Evolutionary conservation across 2,113 vertebrate species (phyloP), one percentile per base, ranked within the genome.

Genomic region (Notiomystis cincta): DNA sequence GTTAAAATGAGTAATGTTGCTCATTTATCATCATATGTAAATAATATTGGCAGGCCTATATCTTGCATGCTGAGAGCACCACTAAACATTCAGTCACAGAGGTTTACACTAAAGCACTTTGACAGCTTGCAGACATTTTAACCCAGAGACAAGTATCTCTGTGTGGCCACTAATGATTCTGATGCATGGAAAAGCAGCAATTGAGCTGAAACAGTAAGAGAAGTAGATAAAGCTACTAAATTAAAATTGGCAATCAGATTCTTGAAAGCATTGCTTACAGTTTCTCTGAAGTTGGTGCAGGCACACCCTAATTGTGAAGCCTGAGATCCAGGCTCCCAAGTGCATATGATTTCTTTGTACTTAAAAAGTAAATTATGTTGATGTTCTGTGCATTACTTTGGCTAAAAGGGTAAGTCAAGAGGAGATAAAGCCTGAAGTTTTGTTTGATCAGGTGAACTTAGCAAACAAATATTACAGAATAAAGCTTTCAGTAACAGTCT

Each of bases 81-180:
- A 53, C 73, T 58, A 60, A 92, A 50, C 67, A 47, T 65, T 91
- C 90, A 64, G 60, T 90, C 84, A 45, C 70, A 82, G 66, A 88
- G 71, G 70, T 81, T 95, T 89, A 92, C 30, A 33, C 45, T 92
- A 94, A 96, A 94, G 51, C 66, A 58, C 70, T 93, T 86, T 89
- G 94, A 92, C 94, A 95, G 77, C 80, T 90, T 89, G 66, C 87
- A 93, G 90, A 72, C 80, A 35, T 95, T 95, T 95, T 91, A 95
- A 96, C 80, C 64, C 42, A 75, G 35, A 86, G 82, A 81, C 89
- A 67, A 93, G 60, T 65, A 81, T 87, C 86, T 90, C 61, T 83
- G 37, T 69, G 64, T 93, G 90, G 76, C 94, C 94, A 58, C 95
- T 96, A 94, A 97, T 88, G 66, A 84, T 91, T 87, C 77, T 66